Base-by-base conservation (phyloP, 2,797 vertebrate genomes). In the Semaprochilodus insignis region DNA sequence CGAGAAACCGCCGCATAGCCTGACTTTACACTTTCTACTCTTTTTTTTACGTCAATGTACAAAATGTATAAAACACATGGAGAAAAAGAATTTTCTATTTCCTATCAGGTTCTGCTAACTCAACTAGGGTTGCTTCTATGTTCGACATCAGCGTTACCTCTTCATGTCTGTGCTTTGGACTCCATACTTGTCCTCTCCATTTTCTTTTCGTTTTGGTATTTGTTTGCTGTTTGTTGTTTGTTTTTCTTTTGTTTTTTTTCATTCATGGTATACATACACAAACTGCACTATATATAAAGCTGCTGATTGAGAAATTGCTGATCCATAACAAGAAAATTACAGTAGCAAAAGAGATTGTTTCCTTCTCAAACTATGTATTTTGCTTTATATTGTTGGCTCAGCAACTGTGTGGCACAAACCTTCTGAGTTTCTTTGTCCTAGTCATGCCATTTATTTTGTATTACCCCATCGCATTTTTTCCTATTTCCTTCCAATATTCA, bases 1-100 rank as follows among this genome's bases (percentile, higher is more conserved):
- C 96, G 97, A 93, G 98, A 99, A 96, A 99, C 98, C 94, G 96
- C 98, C 95, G 97, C 98, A 96, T 99, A 97, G 97, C 96, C 94
- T 95, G 95, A 91, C 94, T 93, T 96, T 95, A 96, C 92, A 94
- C 96, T 98, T 95, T 95, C 80, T 95, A 94, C 88, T 91, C 91
- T 88, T 93, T 95, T 94, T 94, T 95, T 91, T 94, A 95, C 91
- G 87, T 90, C 90, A 91, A 86, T 94, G 93, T 94, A 93, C 89
- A 93, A 90, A 93, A 86, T 94, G 92, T 94, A 94, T 91, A 97
- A 96, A 97, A 95, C 91, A 91, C 83, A 87, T 85, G 81, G 90
- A 90, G 93, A 92, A 93, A 77, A 87, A 90, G 87, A 95, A 92
- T 96, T 98, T 98, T 99, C 96, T 97, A 98, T 97, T 97, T 97